phyloP scores from a whole-genome alignment of 1,140 invertebrate species.

The Orius insidiosus region DNA sequence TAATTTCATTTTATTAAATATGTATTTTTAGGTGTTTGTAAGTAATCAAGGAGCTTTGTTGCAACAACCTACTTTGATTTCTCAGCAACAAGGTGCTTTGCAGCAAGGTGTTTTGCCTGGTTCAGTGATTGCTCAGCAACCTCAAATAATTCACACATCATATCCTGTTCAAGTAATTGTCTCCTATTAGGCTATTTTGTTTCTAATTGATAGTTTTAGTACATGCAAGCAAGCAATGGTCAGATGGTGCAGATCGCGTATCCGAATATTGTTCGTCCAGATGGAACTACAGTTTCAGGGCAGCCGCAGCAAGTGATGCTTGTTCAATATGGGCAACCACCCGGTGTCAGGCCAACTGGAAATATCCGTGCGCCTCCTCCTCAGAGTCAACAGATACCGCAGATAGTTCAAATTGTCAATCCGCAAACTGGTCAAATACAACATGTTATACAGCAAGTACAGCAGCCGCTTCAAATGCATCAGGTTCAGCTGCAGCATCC shows the following conservation, averaged over 20 bases:
- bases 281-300: not conserved
- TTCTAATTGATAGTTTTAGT: not conserved
- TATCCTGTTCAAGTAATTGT: conserved; percentile 10
- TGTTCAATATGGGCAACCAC: conserved; percentile 8
- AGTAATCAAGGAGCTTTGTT: conserved; percentile 25
- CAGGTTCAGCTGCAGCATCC: conserved; percentile 8
- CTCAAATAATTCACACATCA: conserved; percentile 4
- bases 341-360: not conserved
- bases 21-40: conserved; percentile 5
- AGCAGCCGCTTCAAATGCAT: conserved; percentile 13
- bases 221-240: conserved; percentile 12
- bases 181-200: too few relatives aligned
- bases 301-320: conserved; percentile 9
- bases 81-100: too few relatives aligned
- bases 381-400: not conserved
- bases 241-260: conserved; percentile 14
- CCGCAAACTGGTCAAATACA: conserved; percentile 14
- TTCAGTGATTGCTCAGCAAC: conserved; percentile 1
- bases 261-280: conserved; percentile 12
- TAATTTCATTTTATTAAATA: conserved; percentile 21
- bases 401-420: conserved; percentile 14
- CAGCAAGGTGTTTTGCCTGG: conserved; percentile 11
- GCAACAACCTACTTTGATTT: conserved; percentile 18
- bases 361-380: conserved; percentile 1
- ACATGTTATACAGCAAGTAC: conserved; percentile 11